Percentiles rank a stretch among this genome's conserved stretches.
phyloP scores from a whole-genome alignment of 2,113 vertebrate genomes.

The Stomatorhinus ivindoensis region DNA sequence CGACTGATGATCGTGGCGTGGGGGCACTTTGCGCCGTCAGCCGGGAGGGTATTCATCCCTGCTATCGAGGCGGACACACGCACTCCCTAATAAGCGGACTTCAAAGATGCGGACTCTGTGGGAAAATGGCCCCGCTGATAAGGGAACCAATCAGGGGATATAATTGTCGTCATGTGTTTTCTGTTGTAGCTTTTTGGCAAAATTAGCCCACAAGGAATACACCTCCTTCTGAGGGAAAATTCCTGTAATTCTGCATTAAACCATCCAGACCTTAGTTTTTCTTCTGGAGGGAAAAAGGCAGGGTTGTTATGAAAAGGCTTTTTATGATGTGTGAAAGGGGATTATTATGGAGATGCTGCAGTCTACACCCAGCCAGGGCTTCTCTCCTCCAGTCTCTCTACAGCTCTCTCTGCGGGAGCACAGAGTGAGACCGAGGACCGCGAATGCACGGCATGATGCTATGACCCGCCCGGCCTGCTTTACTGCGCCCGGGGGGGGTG shows the following conservation, averaged over 20 bases:
- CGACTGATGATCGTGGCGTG: background rate
- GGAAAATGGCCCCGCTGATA: constrained; percentile 25
- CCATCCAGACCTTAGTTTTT: constrained; percentile 18
- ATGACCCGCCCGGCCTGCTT: too few species aligned
- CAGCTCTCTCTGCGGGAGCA: background rate
- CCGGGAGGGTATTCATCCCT: constrained; percentile 28
- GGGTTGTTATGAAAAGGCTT: constrained; percentile 6
- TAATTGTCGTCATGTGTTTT: constrained; percentile 36
- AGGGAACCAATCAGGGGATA: constrained; percentile 21
- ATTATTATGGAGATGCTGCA: background rate
- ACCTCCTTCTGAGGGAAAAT: constrained; percentile 35
- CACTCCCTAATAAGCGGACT: constrained; percentile 32
- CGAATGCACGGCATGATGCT: background rate
- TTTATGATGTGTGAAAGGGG: background rate
- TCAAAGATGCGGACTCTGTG: constrained; percentile 45
- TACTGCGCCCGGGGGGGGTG: background rate
- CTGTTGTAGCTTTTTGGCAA: constrained; percentile 41
- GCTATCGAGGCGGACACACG: constrained; percentile 58
- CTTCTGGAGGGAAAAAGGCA: background rate
- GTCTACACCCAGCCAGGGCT: background rate
- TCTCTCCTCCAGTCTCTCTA: background rate
- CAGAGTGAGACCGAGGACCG: background rate
- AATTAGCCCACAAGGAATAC: constrained; percentile 41
- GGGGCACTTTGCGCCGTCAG: background rate
- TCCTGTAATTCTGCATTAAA: constrained; percentile 20